Conservation (phyloP, 2,113 vertebrate species). For the Corythornis vintsioides region DNA sequence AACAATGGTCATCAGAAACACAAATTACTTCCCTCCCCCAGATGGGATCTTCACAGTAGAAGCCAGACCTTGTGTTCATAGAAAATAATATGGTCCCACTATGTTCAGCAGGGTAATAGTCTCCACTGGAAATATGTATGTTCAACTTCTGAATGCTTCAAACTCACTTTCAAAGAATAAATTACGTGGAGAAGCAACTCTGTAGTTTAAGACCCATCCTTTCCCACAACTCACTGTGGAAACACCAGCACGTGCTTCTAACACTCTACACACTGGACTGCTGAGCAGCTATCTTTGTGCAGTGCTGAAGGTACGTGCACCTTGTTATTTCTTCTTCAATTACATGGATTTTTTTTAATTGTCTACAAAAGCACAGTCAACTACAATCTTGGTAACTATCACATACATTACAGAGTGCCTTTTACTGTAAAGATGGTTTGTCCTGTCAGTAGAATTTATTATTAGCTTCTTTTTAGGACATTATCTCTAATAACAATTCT, state of each 20-base stretch:
- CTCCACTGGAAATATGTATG: rapidly evolving
- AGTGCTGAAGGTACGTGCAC: not conserved
- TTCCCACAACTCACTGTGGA: not conserved
- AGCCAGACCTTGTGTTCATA: rapidly evolving
- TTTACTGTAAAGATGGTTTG: not conserved
- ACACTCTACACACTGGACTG: rapidly evolving
- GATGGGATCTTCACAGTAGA: not conserved
- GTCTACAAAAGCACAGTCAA: not conserved
- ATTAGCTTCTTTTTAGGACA: not conserved
- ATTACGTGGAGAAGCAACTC: not conserved
- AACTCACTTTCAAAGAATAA: not conserved
- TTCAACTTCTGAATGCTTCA: not conserved
- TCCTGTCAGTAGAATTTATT: not conserved
- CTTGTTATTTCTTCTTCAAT: not conserved
- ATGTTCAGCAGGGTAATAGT: not conserved
- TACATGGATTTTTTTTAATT: not conserved
- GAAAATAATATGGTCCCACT: not conserved
- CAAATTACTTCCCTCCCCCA: not conserved
- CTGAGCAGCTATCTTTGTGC: not conserved
- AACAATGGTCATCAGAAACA: not conserved
- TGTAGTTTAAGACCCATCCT: not conserved
- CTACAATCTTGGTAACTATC: not conserved
- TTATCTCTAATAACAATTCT: not conserved
- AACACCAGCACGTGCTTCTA: not conserved
- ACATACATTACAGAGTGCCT: not conserved